Base-by-base conservation (phyloP, 2,113 vertebrate species). In the Engraulis encrasicolus region DNA sequence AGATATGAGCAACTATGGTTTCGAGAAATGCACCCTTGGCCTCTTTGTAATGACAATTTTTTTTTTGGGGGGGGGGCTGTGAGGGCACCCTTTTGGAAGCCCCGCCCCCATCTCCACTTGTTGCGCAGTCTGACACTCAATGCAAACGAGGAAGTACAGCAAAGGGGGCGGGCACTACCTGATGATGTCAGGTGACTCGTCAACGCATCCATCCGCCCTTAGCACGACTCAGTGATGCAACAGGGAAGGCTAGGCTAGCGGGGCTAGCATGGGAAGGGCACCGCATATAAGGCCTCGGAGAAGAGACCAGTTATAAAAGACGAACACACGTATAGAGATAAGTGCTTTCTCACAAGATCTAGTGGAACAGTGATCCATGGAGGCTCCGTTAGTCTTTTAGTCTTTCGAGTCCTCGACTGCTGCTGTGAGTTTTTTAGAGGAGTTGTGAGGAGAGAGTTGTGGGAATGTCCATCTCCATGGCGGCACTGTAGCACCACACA, bases 51-150 rank as follows among this genome's bases (percentile, higher is more conserved):
- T n/a, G n/a, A n/a, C n/a, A 78, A 50, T 61, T 27, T 38, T 74
- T 34, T 74, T 15, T 74, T 45, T n/a, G n/a, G n/a, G n/a, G n/a
- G n/a, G 66, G 12, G 66, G 66, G 66, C 12, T 74, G 27, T 74
- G 66, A 74, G 66, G 66, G 34, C 9, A 74, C 66, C 31, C 66
- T 31, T 23, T 74, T 74, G 66, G 66, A 74, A 74, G 66, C 66
- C 66, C 66, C 66, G 66, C n/a, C n/a, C n/a, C n/a, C n/a, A n/a
- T n/a, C n/a, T n/a, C n/a, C n/a, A 31, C 66, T 74, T 54, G 50
- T 34, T 36, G 52, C 38, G 50, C n/a, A 40, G 78, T 74, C 31
- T 74, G 66, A 74, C 23, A 27, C 66, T 36, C 5, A 31, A 74
- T n/a, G 15, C 66, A 1, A 15, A 74, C 27, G 23, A 74, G 66